phyloP scores from a whole-genome alignment of 2,797 vertebrate genomes.

The Momotus momota region DNA sequence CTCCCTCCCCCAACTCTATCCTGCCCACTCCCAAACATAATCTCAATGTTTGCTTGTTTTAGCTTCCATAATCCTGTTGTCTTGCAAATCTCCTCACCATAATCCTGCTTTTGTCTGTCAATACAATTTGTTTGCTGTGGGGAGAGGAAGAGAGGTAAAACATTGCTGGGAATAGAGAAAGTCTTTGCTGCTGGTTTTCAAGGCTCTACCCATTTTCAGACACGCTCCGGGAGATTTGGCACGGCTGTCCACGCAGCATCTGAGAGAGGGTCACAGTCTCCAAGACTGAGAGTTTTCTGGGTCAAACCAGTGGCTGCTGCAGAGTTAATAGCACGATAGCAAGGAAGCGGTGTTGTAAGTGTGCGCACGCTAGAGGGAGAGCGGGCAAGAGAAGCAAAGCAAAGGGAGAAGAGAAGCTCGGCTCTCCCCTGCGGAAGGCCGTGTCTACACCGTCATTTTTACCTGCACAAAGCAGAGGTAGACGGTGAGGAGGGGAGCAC shows the following conservation, averaged over 20 bases:
- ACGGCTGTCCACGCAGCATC: not conserved
- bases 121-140: conserved; percentile 67
- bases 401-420: not conserved
- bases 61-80: conserved; percentile 71
- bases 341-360: not conserved
- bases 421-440: accelerated
- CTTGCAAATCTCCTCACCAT: conserved; percentile 74
- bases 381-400: not conserved
- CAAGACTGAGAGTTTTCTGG: not conserved
- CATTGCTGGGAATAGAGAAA: not conserved
- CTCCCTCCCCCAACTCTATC: not conserved
- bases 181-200: not conserved
- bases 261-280: not conserved
- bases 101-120: conserved; percentile 76
- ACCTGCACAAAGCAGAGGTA: not conserved
- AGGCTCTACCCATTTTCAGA: not conserved
- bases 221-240: not conserved
- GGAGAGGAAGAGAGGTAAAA: conserved; percentile 55
- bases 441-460: not conserved
- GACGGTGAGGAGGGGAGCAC: not conserved
- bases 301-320: not conserved
- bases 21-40: conserved; percentile 51
- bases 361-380: not conserved
- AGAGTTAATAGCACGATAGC: not conserved
- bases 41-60: conserved; percentile 68